phyloP scores from a whole-genome alignment of 2,888 invertebrate genomes.

The Agonopterix subpropinquella region DNA sequence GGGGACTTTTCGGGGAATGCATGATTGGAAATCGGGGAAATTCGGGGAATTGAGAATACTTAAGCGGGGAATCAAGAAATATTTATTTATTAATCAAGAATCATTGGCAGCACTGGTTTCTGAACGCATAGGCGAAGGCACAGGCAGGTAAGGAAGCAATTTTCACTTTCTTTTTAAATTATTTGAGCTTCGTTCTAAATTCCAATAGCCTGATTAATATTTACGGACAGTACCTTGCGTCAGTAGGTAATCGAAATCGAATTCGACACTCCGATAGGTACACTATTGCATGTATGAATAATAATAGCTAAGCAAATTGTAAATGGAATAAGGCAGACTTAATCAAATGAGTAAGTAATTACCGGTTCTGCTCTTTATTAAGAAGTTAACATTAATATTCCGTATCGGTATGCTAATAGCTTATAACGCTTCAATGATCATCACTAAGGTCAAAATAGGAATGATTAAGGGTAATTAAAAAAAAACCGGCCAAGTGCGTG shows the following conservation, averaged over 20 bases:
- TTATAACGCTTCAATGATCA: slow-evolving; percentile 5
- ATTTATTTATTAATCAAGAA: no score
- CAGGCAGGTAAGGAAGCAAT: slow-evolving; percentile 37
- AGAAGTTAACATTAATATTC: slow-evolving; percentile 1
- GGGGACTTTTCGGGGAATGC: no score
- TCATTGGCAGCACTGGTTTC: no score
- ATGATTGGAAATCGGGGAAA: no score
- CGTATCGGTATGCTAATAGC: slow-evolving; percentile 1
- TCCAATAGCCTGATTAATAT: slow-evolving; percentile 46
- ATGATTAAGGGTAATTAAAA: no score
- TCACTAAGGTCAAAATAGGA: no score
- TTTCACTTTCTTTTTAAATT: slow-evolving; percentile 70
- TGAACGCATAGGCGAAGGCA: slow-evolving; percentile 13
- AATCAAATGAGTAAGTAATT: slow-evolving; percentile 6
- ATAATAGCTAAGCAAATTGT: not conserved
- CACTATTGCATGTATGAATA: not conserved
- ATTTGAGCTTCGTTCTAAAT: slow-evolving; percentile 47
- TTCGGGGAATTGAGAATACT: no score
- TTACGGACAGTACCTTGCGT: slow-evolving; percentile 35
- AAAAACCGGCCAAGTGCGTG: no score
- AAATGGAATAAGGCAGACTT: slow-evolving; percentile 4
- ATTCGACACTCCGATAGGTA: slow-evolving; percentile 1
- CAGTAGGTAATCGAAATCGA: slow-evolving; percentile 18
- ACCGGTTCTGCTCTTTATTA: not conserved
- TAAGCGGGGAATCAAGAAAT: no score